phyloP scores from a whole-genome alignment of 2,888 invertebrate species.

The Diploptera punctata region DNA sequence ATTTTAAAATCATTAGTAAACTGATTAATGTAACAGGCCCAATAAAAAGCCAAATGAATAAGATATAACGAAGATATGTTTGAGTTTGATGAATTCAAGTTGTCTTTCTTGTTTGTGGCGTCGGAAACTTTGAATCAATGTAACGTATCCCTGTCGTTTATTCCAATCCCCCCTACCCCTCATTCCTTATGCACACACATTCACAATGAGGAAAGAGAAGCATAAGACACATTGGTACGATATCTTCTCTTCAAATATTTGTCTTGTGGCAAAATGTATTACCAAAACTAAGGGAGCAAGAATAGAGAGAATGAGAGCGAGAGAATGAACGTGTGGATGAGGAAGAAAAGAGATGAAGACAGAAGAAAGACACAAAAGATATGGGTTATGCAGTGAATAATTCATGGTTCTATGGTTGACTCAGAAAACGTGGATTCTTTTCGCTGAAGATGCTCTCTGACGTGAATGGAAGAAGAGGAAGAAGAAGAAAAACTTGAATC shows the following conservation, averaged over 20 bases:
- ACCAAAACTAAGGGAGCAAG: background rate
- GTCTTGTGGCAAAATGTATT: constrained; percentile 8
- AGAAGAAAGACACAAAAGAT: constrained; percentile 15
- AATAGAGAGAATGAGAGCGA: background rate
- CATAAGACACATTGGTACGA: background rate
- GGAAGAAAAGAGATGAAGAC: constrained; percentile 24
- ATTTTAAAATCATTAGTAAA: too few relatives aligned
- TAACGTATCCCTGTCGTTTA: background rate
- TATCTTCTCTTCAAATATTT: constrained; percentile 11
- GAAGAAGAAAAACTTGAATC: background rate
- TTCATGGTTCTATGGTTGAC: constrained; percentile 11
- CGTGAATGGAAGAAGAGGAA: background rate
- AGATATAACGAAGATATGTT: too few relatives aligned
- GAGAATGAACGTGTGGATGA: background rate
- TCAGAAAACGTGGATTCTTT: constrained; percentile 6
- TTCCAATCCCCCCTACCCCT: background rate
- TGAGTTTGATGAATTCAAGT: too few relatives aligned
- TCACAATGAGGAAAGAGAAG: background rate
- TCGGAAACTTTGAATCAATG: background rate
- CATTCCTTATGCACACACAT: background rate
- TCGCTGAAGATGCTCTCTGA: background rate
- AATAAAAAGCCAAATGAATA: too few relatives aligned
- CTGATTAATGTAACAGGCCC: too few relatives aligned
- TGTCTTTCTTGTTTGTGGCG: too few relatives aligned
- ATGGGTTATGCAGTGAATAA: constrained; percentile 24